A percentile compares a stretch with the other conserved stretches of the same genome.
phyloP scores from a whole-genome alignment of 2,113 vertebrate genomes.

The Copsychus sechellarum region DNA sequence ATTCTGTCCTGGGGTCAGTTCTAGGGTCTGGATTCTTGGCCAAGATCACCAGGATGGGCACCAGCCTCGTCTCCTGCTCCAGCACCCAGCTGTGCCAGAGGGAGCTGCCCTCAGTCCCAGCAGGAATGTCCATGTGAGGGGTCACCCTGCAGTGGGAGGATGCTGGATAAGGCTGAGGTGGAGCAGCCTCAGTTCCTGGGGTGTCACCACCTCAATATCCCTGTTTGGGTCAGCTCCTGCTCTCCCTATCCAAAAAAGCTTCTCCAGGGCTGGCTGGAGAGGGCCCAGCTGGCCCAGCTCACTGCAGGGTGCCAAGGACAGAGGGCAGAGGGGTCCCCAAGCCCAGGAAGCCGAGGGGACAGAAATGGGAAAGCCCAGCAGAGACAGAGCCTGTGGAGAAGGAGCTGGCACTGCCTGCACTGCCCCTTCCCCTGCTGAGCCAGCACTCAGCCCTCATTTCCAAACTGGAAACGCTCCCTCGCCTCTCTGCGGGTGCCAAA shows the following conservation, averaged over 20 bases:
- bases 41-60: not conserved
- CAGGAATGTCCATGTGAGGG: not conserved
- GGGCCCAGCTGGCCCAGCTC: accelerated
- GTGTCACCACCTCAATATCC: not conserved
- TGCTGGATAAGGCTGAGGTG: accelerated
- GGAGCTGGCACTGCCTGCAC: not conserved
- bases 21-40: not conserved
- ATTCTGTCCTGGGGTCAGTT: not conserved
- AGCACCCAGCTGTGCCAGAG: not conserved
- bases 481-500: not conserved
- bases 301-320: not conserved
- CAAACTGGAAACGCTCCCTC: not conserved
- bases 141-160: not conserved
- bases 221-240: not conserved
- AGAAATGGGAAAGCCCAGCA: not conserved
- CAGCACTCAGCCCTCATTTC: not conserved
- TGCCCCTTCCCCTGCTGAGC: not conserved
- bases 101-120: accelerated
- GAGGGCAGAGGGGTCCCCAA: too few species aligned
- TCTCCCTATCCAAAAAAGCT: not conserved
- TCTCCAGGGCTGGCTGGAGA: not conserved
- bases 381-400: not conserved
- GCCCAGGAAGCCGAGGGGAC: too few species aligned
- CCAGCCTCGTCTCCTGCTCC: not conserved
- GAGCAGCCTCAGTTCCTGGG: not conserved